These are phyloP conservation scores for Murina feae DNA, from an alignment of 2,113 vertebrate genomes.

Conservation along the genomic window DNA sequence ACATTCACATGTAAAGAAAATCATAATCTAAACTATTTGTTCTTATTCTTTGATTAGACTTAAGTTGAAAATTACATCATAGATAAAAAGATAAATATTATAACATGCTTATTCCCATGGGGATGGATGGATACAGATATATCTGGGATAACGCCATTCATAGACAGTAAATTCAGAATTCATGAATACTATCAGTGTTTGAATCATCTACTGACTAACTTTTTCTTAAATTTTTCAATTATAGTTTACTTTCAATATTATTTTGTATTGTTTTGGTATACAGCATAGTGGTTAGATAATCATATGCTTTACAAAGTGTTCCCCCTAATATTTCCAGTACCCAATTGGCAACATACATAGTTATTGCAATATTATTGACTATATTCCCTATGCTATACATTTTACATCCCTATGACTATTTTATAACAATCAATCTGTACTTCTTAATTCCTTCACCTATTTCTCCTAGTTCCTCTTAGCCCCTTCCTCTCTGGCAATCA, in stretches of 20 bases:
- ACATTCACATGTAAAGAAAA: background rate
- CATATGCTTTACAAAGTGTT: background rate
- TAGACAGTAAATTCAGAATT: background rate
- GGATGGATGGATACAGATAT: background rate
- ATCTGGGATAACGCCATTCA: background rate
- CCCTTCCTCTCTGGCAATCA: background rate
- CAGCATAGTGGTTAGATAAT: background rate
- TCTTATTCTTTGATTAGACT: background rate
- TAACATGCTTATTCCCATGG: background rate
- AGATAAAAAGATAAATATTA: conserved; percentile 32
- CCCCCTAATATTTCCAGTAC: background rate
- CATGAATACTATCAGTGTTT: background rate
- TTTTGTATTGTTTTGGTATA: background rate
- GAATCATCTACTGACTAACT: background rate
- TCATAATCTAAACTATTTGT: background rate
- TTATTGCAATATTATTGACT: background rate
- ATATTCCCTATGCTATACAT: background rate
- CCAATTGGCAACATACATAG: background rate
- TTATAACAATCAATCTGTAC: background rate
- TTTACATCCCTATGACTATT: background rate
- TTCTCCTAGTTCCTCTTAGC: background rate
- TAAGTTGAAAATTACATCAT: background rate
- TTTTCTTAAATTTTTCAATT: background rate
- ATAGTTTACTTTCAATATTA: background rate
- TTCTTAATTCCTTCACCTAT: background rate